A percentile compares a stretch with the other conserved stretches of the same genome.
phyloP scores from a whole-genome alignment of 2,797 vertebrate species.

The Echeneis naucrates region DNA sequence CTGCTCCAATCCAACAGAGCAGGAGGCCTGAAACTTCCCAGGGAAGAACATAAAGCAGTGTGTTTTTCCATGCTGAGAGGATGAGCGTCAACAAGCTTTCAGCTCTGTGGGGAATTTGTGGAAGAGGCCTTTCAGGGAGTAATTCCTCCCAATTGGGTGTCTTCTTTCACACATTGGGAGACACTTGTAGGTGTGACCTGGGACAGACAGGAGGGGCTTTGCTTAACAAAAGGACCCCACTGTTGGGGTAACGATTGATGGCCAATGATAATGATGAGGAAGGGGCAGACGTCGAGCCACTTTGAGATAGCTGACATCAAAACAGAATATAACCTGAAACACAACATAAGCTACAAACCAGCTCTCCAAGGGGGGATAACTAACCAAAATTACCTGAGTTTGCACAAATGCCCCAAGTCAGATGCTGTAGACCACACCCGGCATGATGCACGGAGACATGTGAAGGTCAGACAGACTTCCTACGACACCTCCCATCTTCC shows the following conservation, averaged over 20 bases:
- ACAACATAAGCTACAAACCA: not conserved
- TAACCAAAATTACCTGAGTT: not conserved
- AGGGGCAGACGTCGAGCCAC: slow-evolving; percentile 15
- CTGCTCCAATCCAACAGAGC: not conserved
- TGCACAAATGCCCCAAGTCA: slow-evolving; percentile 4
- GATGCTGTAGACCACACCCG: not conserved
- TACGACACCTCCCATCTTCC: slow-evolving; percentile 70
- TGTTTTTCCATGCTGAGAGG: slow-evolving; percentile 69
- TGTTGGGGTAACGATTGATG: slow-evolving; percentile 13
- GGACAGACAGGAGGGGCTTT: slow-evolving; percentile 34
- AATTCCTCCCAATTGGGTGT: slow-evolving; percentile 41
- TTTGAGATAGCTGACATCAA: slow-evolving; percentile 8
- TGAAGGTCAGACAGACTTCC: slow-evolving; percentile 61
- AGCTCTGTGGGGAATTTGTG: not conserved
- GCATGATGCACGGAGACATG: not conserved
- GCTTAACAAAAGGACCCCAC: slow-evolving; percentile 57
- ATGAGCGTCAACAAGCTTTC: slow-evolving; percentile 41
- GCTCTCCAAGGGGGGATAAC: not conserved
- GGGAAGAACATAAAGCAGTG: slow-evolving; percentile 35
- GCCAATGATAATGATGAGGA: not conserved
- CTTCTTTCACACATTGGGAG: slow-evolving; percentile 70
- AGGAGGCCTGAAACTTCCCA: not conserved
- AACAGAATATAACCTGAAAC: not conserved
- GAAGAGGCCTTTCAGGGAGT: slow-evolving; percentile 25
- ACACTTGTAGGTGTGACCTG: slow-evolving; percentile 64